A percentile compares a stretch with the other conserved stretches of the same genome.
Conservation (phyloP, 2,888 invertebrate species). For the Limenitis camilla region DNA sequence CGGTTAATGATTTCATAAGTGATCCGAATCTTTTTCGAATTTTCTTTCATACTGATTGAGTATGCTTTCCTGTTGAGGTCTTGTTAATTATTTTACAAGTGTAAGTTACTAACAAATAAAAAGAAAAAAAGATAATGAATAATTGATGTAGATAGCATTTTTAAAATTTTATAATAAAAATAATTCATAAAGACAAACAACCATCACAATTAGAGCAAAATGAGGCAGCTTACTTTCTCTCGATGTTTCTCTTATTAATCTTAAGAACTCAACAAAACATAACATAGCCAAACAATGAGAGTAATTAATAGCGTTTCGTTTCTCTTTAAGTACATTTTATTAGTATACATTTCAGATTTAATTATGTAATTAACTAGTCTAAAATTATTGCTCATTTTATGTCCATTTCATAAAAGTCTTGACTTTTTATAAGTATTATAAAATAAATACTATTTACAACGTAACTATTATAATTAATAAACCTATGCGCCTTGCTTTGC, state of each 20-base stretch:
- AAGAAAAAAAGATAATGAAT: too few relatives aligned
- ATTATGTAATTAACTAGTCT: constrained; percentile 1
- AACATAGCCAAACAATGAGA: constrained; percentile 10
- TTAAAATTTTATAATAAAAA: constrained; percentile 11
- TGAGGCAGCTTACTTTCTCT: constrained; percentile 65
- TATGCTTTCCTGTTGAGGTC: too few relatives aligned
- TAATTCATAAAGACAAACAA: constrained; percentile 24
- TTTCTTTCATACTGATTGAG: too few relatives aligned
- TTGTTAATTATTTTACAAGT: neutral
- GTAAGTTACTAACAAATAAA: too few relatives aligned
- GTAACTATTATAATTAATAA: too few relatives aligned
- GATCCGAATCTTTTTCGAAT: too few relatives aligned
- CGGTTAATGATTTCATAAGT: too few relatives aligned
- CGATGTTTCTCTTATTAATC: constrained; percentile 22
- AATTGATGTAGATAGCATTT: neutral
- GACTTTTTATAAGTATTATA: too few relatives aligned
- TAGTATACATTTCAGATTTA: neutral
- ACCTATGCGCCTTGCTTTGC: too few relatives aligned
- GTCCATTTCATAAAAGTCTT: neutral
- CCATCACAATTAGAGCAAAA: constrained; percentile 63
- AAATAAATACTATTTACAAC: too few relatives aligned
- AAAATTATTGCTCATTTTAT: neutral
- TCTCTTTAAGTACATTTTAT: constrained; percentile 23
- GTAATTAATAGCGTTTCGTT: constrained; percentile 30
- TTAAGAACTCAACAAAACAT: constrained; percentile 17